A percentile compares a stretch with the other conserved stretches of the same genome.
These are phyloP conservation scores for Micromys minutus DNA, from an alignment of 2,113 vertebrate species.

Conservation along the genomic window DNA sequence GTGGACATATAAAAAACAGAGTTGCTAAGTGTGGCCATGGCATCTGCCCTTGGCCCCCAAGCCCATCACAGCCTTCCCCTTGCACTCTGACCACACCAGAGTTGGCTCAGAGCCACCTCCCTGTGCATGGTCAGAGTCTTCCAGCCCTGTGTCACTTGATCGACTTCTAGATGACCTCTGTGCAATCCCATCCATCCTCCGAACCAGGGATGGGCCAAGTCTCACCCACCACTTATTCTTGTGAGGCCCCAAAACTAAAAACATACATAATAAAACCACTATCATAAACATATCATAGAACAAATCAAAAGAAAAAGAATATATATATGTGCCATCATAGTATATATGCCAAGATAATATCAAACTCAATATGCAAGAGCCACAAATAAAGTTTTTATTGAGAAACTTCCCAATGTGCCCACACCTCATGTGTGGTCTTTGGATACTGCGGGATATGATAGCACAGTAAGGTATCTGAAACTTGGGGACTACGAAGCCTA, in stretches of 20 bases:
- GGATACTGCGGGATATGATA: accelerated
- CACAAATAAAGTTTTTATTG: neutral
- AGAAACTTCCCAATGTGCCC: neutral
- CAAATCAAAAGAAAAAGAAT: neutral
- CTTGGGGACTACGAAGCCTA: neutral
- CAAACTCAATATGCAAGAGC: neutral
- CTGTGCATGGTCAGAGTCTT: neutral
- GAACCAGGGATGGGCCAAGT: neutral
- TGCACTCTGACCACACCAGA: neutral
- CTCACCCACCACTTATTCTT: neutral
- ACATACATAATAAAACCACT: neutral
- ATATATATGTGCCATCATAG: too few species aligned
- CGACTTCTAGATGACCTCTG: neutral
- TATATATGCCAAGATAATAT: neutral
- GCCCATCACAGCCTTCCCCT: neutral
- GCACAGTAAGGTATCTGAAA: neutral
- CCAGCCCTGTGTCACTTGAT: neutral
- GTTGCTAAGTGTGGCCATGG: neutral
- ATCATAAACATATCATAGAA: neutral
- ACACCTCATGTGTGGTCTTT: neutral
- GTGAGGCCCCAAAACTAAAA: neutral
- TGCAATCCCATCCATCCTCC: neutral
- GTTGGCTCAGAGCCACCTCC: neutral
- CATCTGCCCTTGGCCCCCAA: neutral
- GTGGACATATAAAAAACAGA: neutral